phyloP scores from a whole-genome alignment of 2,888 invertebrate genomes.

The Tyria jacobaeae region DNA sequence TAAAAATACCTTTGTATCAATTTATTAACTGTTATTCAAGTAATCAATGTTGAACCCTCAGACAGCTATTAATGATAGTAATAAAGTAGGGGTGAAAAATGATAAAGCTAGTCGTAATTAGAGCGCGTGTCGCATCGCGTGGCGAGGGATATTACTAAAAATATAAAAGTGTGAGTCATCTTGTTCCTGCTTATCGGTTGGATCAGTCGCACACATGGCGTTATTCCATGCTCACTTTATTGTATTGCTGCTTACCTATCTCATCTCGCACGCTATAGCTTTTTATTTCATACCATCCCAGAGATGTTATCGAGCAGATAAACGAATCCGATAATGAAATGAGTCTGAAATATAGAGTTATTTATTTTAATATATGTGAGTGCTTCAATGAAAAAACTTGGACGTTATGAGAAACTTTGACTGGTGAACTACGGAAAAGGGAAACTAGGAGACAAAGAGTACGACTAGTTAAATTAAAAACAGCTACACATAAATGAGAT shows the following conservation, averaged over 20 bases:
- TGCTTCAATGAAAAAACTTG: constrained; percentile 46
- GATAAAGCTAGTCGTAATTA: constrained; percentile 36
- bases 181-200: constrained; percentile 55
- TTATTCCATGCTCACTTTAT: constrained; percentile 57
- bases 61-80: constrained; percentile 5
- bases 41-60: not conserved
- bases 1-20: not conserved
- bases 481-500: too few relatives aligned
- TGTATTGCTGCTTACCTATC: constrained; percentile 48
- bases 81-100: constrained; percentile 29
- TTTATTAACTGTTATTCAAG: not conserved
- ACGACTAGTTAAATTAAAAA: constrained; percentile 75
- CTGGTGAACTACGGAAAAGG: constrained; percentile 60
- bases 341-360: constrained; percentile 24
- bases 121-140: constrained; percentile 47
- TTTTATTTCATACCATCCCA: constrained; percentile 40
- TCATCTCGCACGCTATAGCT: constrained; percentile 52
- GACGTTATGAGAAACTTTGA: constrained; percentile 54
- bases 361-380: constrained; percentile 36
- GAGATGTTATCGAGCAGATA: constrained; percentile 43
- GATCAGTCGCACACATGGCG: constrained; percentile 65
- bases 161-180: constrained; percentile 65
- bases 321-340: constrained; percentile 44
- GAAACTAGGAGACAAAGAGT: constrained; percentile 59
- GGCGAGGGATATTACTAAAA: constrained; percentile 49